These are phyloP conservation scores for Myotis findleyi DNA, from an alignment of 2,797 vertebrate species.

Conservation along the genomic window DNA sequence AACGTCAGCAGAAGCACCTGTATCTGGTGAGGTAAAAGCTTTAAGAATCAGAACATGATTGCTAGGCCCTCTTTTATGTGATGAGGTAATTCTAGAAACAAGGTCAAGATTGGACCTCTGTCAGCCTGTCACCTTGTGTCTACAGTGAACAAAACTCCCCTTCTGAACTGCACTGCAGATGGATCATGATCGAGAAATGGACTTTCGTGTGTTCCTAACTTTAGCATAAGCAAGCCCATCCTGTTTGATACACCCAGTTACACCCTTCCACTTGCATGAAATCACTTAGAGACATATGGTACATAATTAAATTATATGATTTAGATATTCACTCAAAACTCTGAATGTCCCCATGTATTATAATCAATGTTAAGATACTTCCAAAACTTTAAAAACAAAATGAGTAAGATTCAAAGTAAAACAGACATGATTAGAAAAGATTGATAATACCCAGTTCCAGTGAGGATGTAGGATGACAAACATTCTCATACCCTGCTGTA, in stretches of 20 bases:
- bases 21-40: neutral
- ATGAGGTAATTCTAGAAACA: slow-evolving; percentile 35
- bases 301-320: neutral
- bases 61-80: neutral
- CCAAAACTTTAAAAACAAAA: slow-evolving; percentile 7
- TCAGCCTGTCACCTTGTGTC: neutral
- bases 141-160: neutral
- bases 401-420: slow-evolving; percentile 11
- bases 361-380: neutral
- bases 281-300: neutral
- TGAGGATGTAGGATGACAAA: neutral
- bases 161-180: neutral
- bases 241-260: neutral
- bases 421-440: neutral
- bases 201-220: neutral
- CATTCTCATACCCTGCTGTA: neutral
- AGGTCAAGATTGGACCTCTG: neutral
- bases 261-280: neutral
- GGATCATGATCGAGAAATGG: neutral
- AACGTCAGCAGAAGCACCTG: neutral
- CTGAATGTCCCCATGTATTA: neutral
- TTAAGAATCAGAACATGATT: neutral
- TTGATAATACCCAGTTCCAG: neutral
- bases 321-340: neutral
- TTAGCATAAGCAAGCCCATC: neutral